These are phyloP conservation scores for Megaceryle alcyon DNA, from an alignment of 2,797 vertebrate genomes.

Conservation along the genomic window DNA sequence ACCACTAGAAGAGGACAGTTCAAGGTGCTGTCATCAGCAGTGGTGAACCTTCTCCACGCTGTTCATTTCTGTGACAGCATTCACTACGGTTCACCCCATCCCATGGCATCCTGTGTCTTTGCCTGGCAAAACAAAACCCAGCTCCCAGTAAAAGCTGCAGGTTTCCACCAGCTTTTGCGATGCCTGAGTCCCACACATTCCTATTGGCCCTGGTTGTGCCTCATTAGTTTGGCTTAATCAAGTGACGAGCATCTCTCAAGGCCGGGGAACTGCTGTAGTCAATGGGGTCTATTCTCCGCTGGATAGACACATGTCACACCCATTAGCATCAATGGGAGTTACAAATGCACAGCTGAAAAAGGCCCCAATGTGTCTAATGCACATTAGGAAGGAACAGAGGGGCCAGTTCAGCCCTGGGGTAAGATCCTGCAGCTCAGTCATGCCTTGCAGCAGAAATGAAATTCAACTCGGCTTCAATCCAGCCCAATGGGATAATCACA, in stretches of 20 bases:
- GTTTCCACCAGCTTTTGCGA: background rate
- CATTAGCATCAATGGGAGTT: slow-evolving; percentile 64
- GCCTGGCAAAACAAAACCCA: background rate
- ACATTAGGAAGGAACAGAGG: background rate
- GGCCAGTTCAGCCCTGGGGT: slow-evolving; percentile 23
- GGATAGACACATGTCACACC: slow-evolving; percentile 69
- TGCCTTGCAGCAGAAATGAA: background rate
- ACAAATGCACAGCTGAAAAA: slow-evolving; percentile 17
- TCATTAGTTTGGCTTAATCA: slow-evolving; percentile 75
- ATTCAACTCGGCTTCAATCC: background rate
- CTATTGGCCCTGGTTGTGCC: slow-evolving; percentile 43
- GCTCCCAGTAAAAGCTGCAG: slow-evolving; percentile 10
- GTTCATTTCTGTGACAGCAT: background rate
- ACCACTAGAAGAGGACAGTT: background rate
- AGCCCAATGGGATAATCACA: background rate
- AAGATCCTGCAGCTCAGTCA: background rate
- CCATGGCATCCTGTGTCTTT: background rate
- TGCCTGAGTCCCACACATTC: background rate
- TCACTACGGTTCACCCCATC: background rate
- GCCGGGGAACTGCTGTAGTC: slow-evolving; percentile 1
- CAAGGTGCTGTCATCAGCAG: background rate
- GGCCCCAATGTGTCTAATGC: slow-evolving; percentile 45
- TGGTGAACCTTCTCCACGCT: background rate
- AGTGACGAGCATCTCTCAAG: slow-evolving; percentile 49
- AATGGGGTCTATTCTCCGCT: slow-evolving; percentile 67